Evolutionary conservation across 2,888 invertebrate species (phyloP).

Genomic region (Acrobasis suavella): DNA sequence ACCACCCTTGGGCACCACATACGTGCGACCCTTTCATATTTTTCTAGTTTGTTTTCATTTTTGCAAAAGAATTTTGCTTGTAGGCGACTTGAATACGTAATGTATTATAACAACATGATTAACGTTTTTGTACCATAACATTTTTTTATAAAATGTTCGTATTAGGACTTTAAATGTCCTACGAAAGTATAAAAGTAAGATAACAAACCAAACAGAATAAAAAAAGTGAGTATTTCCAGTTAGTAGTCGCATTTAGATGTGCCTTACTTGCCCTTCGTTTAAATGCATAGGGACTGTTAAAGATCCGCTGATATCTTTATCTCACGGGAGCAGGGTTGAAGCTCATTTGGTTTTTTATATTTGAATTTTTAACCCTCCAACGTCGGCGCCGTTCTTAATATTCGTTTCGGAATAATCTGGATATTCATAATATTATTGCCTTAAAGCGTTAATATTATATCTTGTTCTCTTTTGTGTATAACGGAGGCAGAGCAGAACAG

Average conservation of each 20-base stretch:
- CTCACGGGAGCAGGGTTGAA: constrained; percentile 24
- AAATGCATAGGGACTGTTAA: constrained; percentile 27
- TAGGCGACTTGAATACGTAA: constrained; percentile 64
- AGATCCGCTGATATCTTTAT: constrained; percentile 25
- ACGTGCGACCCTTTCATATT: constrained; percentile 46
- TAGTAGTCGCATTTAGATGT: constrained; percentile 13
- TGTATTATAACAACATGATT: constrained; percentile 21
- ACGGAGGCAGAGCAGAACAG: too few relatives aligned
- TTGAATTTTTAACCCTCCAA: background rate
- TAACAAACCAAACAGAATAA: background rate
- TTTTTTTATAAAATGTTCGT: background rate
- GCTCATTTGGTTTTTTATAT: background rate
- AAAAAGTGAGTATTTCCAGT: constrained; percentile 1
- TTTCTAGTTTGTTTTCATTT: constrained; percentile 47
- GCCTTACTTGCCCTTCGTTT: constrained; percentile 24
- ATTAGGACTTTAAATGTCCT: too few relatives aligned
- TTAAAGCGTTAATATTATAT: too few relatives aligned
- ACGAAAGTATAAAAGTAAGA: background rate
- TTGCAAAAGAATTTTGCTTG: constrained; percentile 58
- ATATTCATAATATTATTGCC: background rate
- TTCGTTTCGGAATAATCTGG: constrained; percentile 4
- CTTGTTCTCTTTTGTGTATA: too few relatives aligned
- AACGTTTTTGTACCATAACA: background rate
- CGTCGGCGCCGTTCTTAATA: background rate
- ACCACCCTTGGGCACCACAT: too few relatives aligned